A percentile compares a stretch with the other conserved stretches of the same genome.
Conservation (phyloP, 2,888 invertebrate genomes). For the Xanthorhoe designata region DNA sequence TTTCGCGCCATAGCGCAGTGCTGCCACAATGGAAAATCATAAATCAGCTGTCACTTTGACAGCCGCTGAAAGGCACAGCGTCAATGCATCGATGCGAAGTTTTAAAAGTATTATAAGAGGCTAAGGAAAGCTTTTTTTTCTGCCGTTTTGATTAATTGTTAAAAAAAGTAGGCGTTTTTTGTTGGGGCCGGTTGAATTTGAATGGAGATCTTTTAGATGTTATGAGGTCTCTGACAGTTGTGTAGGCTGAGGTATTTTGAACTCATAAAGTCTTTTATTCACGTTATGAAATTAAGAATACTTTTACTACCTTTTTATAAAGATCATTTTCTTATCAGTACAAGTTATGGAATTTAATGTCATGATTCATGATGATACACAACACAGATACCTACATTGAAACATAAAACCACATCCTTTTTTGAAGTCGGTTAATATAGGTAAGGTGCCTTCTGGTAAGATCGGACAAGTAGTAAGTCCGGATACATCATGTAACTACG, state of each 20-base stretch:
- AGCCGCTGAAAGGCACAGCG: conserved; percentile 79
- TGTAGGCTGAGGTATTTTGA: conserved; percentile 49
- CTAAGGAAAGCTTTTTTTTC: conserved; percentile 52
- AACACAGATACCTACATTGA: no score
- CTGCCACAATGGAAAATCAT: conserved; percentile 79
- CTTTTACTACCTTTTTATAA: conserved; percentile 11
- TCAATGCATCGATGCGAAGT: conserved; percentile 82
- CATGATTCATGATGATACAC: no score
- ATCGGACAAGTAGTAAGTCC: no score
- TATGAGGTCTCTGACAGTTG: conserved; percentile 51
- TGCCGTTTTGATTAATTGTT: conserved; percentile 72
- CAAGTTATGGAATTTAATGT: no score
- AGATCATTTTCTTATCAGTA: no score
- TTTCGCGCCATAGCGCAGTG: conserved; percentile 79
- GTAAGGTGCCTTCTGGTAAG: no score
- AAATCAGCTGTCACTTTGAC: conserved; percentile 82
- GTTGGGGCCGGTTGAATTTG: conserved; percentile 41
- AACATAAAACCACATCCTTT: no score
- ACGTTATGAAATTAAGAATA: conserved; percentile 34
- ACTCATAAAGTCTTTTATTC: conserved; percentile 41
- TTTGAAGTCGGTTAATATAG: no score
- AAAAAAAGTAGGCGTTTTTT: conserved; percentile 62
- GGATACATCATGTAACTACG: no score
- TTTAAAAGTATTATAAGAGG: conserved; percentile 65
- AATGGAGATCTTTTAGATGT: conserved; percentile 60